Percentiles rank a stretch among this genome's conserved stretches.
phyloP scores from a whole-genome alignment of 37 sponge, comb jelly and placozoan genomes.

The Bolinopsis microptera region DNA sequence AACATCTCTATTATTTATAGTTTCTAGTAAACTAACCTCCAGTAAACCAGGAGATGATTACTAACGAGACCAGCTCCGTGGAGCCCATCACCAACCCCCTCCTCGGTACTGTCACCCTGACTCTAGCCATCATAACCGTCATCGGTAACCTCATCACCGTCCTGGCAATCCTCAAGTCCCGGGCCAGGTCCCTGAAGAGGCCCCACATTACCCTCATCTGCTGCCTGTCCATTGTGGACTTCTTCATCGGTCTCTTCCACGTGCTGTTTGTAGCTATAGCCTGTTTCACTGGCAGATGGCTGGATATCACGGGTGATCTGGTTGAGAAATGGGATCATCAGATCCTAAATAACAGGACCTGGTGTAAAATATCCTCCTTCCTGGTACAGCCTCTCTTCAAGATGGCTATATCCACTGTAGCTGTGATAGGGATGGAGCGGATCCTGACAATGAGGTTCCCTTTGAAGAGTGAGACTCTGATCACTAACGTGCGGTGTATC shows the following conservation, averaged over 20 bases:
- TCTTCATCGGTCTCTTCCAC: conserved; percentile 29
- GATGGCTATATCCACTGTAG: conserved; percentile 18
- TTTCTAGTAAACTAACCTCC: no score
- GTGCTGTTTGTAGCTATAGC: conserved; percentile 54
- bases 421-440: conserved; percentile 52
- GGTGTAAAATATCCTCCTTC: conserved; percentile 41
- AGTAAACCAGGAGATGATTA: no score
- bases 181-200: conserved; percentile 39
- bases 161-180: conserved; percentile 49
- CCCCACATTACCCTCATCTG: conserved; percentile 66
- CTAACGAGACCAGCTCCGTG: neutral
- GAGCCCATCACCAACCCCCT: conserved; percentile 4
- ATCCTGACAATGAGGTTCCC: conserved; percentile 50
- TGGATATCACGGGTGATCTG: neutral
- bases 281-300: conserved; percentile 42
- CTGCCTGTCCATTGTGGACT: conserved; percentile 16
- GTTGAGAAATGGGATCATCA: neutral
- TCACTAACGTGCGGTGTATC: conserved; percentile 13
- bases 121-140: neutral
- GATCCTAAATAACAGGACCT: neutral
- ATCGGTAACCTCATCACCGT: conserved; percentile 55
- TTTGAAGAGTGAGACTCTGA: conserved; percentile 7
- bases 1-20: no score
- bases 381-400: conserved; percentile 37
- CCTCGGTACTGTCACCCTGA: conserved; percentile 13